These are phyloP conservation scores for Oryzaephilus surinamensis DNA, from an alignment of 1,140 invertebrate genomes.

Conservation along the genomic window DNA sequence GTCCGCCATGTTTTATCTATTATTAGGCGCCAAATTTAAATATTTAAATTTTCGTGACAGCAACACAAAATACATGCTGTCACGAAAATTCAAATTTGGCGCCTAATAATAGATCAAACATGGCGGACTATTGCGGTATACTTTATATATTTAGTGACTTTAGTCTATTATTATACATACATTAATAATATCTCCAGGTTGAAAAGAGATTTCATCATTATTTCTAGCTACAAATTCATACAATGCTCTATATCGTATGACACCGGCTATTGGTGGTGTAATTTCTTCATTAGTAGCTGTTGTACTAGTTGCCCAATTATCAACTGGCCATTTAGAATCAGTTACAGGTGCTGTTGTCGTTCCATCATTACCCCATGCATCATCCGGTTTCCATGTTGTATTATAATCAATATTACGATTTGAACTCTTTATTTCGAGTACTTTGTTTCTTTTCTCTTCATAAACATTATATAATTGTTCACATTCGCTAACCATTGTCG, in stretches of 20 bases:
- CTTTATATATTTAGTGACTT: too few relatives aligned
- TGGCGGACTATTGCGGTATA: too few relatives aligned
- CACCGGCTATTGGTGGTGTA: slow-evolving; percentile 36
- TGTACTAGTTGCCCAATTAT: slow-evolving; percentile 30
- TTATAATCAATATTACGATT: slow-evolving; percentile 32
- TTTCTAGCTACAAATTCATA: slow-evolving; percentile 92
- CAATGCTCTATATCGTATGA: slow-evolving; percentile 73
- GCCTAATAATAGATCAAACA: too few relatives aligned
- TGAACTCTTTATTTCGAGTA: slow-evolving; percentile 45
- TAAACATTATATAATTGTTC: slow-evolving; percentile 49
- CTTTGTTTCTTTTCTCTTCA: slow-evolving; percentile 42
- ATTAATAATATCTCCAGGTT: slow-evolving; percentile 87
- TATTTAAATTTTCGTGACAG: slow-evolving; percentile 4
- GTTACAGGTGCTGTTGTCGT: slow-evolving; percentile 5
- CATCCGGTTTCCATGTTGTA: slow-evolving; percentile 29
- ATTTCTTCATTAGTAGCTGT: slow-evolving; percentile 28
- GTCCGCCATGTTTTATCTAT: too few relatives aligned
- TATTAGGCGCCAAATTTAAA: too few relatives aligned
- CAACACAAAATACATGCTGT: neutral
- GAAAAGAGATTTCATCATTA: slow-evolving; percentile 86
- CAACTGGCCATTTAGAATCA: slow-evolving; percentile 40
- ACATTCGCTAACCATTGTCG: slow-evolving; percentile 42
- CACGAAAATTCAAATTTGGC: neutral
- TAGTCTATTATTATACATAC: slow-evolving; percentile 41
- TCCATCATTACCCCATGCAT: slow-evolving; percentile 33